A percentile compares a stretch with the other conserved stretches of the same genome.
These are phyloP conservation scores for Zoanthus gigantus DNA, from an alignment of 92 coral and sea anemone genomes.

Conservation along the genomic window DNA sequence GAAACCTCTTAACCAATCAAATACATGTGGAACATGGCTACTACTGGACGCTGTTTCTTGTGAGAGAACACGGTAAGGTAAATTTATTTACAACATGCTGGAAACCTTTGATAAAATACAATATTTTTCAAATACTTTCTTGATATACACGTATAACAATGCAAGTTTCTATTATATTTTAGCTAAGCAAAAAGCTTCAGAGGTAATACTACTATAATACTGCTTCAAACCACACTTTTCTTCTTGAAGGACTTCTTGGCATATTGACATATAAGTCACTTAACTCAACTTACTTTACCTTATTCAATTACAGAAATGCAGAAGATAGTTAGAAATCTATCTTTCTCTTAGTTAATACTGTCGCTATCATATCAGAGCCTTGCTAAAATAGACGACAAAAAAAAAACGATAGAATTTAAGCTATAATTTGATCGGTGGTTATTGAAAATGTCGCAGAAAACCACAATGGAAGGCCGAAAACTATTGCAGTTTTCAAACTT, in stretches of 20 bases:
- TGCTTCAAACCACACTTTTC: not conserved
- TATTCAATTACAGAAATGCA: not conserved
- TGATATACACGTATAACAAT: not conserved
- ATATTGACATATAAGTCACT: not conserved
- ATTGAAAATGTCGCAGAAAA: too few species aligned
- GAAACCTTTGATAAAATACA: conserved; percentile 1
- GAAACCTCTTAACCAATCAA: not conserved
- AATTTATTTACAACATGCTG: not conserved
- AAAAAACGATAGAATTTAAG: too few species aligned
- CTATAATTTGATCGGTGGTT: too few species aligned
- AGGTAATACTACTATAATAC: not conserved
- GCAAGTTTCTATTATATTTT: not conserved
- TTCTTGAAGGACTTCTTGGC: not conserved
- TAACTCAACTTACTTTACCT: not conserved
- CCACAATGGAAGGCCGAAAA: too few species aligned
- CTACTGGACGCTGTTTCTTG: not conserved
- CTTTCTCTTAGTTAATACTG: not conserved
- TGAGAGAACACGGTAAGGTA: not conserved
- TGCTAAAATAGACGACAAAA: too few species aligned
- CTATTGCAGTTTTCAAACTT: too few species aligned
- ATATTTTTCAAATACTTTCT: not conserved
- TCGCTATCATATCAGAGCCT: too few species aligned
- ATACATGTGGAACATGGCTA: not conserved
- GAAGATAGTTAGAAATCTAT: not conserved
- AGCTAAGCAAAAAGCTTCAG: not conserved